Evolutionary conservation across 2,797 vertebrate species (phyloP).

Genomic region (Manis crassicaudata): DNA sequence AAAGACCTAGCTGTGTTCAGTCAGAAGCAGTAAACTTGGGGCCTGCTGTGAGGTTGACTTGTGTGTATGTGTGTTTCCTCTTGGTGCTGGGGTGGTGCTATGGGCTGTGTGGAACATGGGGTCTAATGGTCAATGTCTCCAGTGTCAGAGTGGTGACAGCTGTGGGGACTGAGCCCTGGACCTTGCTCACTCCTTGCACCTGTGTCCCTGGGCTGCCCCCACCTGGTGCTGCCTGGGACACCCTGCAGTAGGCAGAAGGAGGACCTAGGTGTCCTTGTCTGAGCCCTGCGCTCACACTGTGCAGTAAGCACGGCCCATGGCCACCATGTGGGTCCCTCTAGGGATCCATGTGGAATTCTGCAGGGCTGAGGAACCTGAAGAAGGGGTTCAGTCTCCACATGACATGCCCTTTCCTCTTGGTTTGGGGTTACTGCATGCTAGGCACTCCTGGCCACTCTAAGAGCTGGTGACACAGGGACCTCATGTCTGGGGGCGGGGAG

Average conservation of each 20-base stretch:
- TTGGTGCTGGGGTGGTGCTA: background rate
- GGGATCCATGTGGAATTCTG: background rate
- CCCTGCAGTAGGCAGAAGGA: background rate
- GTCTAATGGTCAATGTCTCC: background rate
- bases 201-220: background rate
- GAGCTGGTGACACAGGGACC: background rate
- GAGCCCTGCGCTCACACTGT: background rate
- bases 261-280: background rate
- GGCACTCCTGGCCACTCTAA: background rate
- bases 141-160: background rate
- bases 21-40: slow-evolving; percentile 52
- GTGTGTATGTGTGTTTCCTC: slow-evolving; percentile 18
- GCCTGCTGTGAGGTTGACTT: background rate
- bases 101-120: background rate
- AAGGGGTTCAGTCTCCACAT: background rate
- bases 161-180: background rate
- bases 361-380: background rate
- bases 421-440: background rate
- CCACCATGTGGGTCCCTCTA: background rate
- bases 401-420: background rate
- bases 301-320: background rate
- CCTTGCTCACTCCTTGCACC: background rate
- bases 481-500: background rate
- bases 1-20: background rate
- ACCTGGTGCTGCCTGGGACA: background rate